These are phyloP conservation scores for Isurus oxyrinchus DNA, from an alignment of 2,113 vertebrate species.

Conservation along the genomic window DNA sequence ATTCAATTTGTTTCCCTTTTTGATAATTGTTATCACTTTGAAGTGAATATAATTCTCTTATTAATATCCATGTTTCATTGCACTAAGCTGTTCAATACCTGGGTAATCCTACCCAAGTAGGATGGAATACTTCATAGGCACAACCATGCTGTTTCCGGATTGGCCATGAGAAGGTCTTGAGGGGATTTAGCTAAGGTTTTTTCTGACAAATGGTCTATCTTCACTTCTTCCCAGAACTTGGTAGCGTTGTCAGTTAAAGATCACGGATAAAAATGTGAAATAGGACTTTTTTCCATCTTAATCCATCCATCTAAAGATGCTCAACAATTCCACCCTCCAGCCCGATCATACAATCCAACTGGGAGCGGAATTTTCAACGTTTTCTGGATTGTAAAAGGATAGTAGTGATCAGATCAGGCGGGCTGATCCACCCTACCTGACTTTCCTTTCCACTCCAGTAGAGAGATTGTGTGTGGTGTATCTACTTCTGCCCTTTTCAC, in stretches of 20 bases:
- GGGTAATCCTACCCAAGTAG: not conserved
- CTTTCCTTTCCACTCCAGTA: too few relatives aligned
- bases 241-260: not conserved
- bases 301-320: not conserved
- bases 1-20: not conserved
- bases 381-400: not conserved
- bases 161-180: not conserved
- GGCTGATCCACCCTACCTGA: too few relatives aligned
- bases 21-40: not conserved
- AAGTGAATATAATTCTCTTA: not conserved
- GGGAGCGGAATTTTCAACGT: not conserved
- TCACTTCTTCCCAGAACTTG: not conserved
- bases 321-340: not conserved
- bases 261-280: not conserved
- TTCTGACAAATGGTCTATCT: not conserved
- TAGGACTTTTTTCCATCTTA: not conserved
- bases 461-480: too few relatives aligned
- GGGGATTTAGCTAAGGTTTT: not conserved
- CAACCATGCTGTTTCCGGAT: not conserved
- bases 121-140: not conserved
- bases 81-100: not conserved
- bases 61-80: not conserved
- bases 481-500: not conserved
- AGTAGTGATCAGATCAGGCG: too few relatives aligned
- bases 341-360: not conserved